Percentiles rank a stretch among this genome's conserved stretches.
Evolutionary conservation across 2,113 vertebrate species (phyloP).

Genomic region (Circaetus gallicus): DNA sequence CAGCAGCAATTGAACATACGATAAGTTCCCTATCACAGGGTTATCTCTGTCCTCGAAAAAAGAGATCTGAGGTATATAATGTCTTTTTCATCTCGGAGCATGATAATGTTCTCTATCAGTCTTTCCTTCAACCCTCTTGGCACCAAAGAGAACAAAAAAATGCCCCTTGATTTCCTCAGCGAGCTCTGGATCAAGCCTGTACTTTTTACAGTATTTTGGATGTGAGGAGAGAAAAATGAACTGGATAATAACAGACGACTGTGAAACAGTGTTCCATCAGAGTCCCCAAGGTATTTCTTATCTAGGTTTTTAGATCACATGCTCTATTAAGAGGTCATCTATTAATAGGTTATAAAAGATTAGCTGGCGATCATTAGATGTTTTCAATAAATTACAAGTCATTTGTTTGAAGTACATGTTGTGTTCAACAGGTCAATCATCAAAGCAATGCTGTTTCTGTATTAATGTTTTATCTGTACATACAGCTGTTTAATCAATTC

Average conservation of each 20-base stretch:
- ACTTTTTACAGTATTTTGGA: background rate
- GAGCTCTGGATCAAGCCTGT: background rate
- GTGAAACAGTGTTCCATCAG: background rate
- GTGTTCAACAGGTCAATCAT: background rate
- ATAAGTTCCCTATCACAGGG: background rate
- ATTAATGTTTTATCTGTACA: background rate
- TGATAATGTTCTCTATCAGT: background rate
- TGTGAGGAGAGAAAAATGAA: background rate
- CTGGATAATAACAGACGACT: background rate
- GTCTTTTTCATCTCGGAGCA: background rate
- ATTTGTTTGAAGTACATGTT: background rate
- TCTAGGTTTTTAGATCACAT: background rate
- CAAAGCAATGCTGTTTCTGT: background rate
- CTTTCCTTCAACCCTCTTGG: background rate
- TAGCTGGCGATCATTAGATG: background rate
- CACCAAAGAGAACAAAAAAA: background rate
- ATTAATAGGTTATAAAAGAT: background rate
- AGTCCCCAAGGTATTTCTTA: background rate
- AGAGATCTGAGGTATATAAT: background rate
- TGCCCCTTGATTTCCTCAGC: background rate
- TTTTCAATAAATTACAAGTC: background rate
- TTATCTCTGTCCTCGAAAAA: background rate
- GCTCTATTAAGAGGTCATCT: background rate
- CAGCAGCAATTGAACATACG: background rate
- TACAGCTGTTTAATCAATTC: background rate